These are phyloP conservation scores for Chloroclysta siterata DNA, from an alignment of 2,888 invertebrate species.

Conservation along the genomic window DNA sequence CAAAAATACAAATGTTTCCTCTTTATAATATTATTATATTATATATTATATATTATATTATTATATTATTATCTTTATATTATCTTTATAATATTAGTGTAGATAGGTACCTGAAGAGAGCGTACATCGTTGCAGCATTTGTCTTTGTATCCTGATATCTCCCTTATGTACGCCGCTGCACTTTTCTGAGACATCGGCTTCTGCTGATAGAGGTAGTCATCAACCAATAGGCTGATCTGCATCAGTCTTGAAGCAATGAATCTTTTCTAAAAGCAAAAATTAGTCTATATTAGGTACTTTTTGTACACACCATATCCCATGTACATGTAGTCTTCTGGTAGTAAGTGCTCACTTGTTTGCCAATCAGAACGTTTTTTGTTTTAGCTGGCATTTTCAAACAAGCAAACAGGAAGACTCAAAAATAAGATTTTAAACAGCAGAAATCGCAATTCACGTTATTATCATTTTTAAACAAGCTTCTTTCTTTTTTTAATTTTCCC, in stretches of 20 bases:
- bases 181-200: slow-evolving; percentile 53
- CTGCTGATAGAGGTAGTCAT: slow-evolving; percentile 62
- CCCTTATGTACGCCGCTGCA: slow-evolving; percentile 54
- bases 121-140: slow-evolving; percentile 50
- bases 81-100: too few relatives aligned
- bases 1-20: too few relatives aligned
- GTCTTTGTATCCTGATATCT: slow-evolving; percentile 52
- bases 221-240: slow-evolving; percentile 59
- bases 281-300: not conserved
- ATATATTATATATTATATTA: too few relatives aligned
- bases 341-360: slow-evolving; percentile 20
- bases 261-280: slow-evolving; percentile 50
- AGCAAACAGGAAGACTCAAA: not conserved
- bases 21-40: too few relatives aligned
- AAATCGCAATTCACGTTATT: not conserved
- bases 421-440: not conserved
- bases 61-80: too few relatives aligned
- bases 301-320: not conserved
- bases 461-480: not conserved
- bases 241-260: slow-evolving; percentile 56
- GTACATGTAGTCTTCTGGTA: too few relatives aligned
- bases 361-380: slow-evolving; percentile 3
- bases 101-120: slow-evolving; percentile 68
- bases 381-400: slow-evolving; percentile 14
- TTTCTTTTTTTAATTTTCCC: slow-evolving; percentile 1